phyloP scores from a whole-genome alignment of 2,113 vertebrate species.

The Pseudonaja textilis region DNA sequence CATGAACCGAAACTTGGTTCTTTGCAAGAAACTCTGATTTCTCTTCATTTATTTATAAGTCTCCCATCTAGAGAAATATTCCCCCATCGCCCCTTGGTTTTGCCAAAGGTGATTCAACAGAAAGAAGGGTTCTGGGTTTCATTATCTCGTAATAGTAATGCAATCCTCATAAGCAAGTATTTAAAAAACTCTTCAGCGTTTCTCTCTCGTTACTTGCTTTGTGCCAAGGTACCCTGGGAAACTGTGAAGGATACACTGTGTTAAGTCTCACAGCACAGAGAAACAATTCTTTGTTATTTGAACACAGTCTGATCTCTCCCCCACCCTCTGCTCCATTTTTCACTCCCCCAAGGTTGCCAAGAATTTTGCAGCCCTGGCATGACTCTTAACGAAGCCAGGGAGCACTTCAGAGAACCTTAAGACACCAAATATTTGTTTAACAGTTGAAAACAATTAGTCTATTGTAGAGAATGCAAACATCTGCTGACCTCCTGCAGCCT shows the following conservation, averaged over 20 bases:
- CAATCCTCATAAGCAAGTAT: conserved; percentile 15
- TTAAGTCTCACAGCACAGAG: conserved; percentile 29
- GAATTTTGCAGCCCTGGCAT: not conserved
- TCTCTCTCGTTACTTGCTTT: conserved; percentile 19
- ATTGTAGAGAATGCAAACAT: not conserved
- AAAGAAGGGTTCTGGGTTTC: not conserved
- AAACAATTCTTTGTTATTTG: conserved; percentile 54
- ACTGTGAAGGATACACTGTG: conserved; percentile 17
- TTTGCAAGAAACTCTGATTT: not conserved
- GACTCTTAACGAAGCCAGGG: too few species aligned
- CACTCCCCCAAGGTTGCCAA: not conserved
- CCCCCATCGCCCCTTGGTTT: too few species aligned
- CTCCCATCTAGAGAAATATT: not conserved
- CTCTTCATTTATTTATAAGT: not conserved
- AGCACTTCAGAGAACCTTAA: not conserved
- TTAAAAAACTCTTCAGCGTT: conserved; percentile 43
- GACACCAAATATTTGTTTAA: not conserved
- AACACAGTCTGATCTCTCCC: conserved; percentile 12
- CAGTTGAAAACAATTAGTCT: not conserved
- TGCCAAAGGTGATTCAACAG: not conserved
- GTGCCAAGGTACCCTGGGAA: conserved; percentile 57
- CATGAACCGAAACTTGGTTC: not conserved
- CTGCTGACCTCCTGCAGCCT: not conserved
- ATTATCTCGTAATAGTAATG: not conserved
- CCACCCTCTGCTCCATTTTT: too few species aligned